Evolutionary conservation across 2,888 invertebrate species (phyloP), one percentile per base, ranked within the genome.

Genomic region (Epirrhoe tristata): DNA sequence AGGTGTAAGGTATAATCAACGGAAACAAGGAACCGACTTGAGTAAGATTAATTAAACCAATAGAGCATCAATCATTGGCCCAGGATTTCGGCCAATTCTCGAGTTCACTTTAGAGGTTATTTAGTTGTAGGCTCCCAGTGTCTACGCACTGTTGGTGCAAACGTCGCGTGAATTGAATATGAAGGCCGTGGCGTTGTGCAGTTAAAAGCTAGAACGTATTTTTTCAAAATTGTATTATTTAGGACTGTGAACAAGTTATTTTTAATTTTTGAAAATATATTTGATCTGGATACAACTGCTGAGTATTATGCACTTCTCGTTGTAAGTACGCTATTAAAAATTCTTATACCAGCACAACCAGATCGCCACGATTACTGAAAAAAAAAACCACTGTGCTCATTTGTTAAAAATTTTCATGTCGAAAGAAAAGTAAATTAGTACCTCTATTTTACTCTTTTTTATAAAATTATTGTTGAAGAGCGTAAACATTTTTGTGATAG

Each of bases 31-130:
- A 78, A 76, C 81, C 66, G 66, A 73, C 82, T 85, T 89, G 89
- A 90, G 84, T 79, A 90, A 90, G 91, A 91, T 91, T 91, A 91
- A 91, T 91, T 90, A 90, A 88, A 82, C 82, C 81, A 74, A 77
- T 75, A 75, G 81, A 81, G 81, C 90, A 91, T 91, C 89, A 90
- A 91, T 91, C 91, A 91, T 89, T 87, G 85, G 77, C 74, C 76
- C 79, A 72, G 77, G 79, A 82, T 86, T 83, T 84, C 81, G 83
- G 56, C 81, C 78, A 69, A 81, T 81, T 76, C 79, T 80, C 61
- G 70, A 79, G 77, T 68, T 73, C 77, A 80, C 76, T 80, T 77
- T 70, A 76, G 73, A 72, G 72, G 79, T 79, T 77, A 79, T 74
- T 80, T 77, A 71, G 71, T 73, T 75, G 70, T 73, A 73, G 69